A percentile compares a stretch with the other conserved stretches of the same genome.
phyloP scores from a whole-genome alignment of 2,113 vertebrate genomes.

The Tympanuchus pallidicinctus region DNA sequence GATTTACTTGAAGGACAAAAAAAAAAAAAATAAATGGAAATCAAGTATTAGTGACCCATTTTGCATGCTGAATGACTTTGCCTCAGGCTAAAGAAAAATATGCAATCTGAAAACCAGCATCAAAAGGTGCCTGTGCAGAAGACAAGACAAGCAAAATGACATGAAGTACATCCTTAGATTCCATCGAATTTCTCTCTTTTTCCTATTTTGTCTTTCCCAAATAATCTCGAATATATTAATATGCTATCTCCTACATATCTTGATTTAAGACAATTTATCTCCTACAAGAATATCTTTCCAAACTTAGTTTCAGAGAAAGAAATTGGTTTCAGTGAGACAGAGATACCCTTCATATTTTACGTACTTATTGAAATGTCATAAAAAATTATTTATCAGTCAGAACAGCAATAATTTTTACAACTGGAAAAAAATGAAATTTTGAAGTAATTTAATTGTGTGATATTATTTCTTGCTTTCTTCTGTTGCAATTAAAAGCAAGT shows the following conservation, averaged over 20 bases:
- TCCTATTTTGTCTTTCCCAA: neutral
- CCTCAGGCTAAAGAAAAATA: neutral
- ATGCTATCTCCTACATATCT: neutral
- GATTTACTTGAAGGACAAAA: neutral
- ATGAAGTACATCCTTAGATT: neutral
- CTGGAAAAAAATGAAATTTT: neutral
- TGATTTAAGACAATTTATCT: neutral
- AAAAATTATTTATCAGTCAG: neutral
- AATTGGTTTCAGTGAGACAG: neutral
- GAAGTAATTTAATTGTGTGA: neutral
- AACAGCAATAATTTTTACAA: neutral
- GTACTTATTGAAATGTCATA: neutral
- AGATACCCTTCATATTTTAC: neutral
- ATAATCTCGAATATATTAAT: neutral
- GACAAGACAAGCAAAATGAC: neutral
- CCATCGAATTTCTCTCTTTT: neutral
- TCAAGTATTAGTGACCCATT: neutral
- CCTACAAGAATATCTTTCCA: neutral
- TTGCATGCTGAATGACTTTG: neutral
- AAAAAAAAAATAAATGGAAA: neutral
- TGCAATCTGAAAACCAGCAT: neutral
- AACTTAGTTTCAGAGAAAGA: neutral
- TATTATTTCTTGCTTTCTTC: neutral
- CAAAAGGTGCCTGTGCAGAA: neutral
- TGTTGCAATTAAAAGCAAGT: neutral